Evolutionary conservation across 2,888 invertebrate genomes (phyloP).

Genomic region (Pseudococcus jackbeardsleyi): DNA sequence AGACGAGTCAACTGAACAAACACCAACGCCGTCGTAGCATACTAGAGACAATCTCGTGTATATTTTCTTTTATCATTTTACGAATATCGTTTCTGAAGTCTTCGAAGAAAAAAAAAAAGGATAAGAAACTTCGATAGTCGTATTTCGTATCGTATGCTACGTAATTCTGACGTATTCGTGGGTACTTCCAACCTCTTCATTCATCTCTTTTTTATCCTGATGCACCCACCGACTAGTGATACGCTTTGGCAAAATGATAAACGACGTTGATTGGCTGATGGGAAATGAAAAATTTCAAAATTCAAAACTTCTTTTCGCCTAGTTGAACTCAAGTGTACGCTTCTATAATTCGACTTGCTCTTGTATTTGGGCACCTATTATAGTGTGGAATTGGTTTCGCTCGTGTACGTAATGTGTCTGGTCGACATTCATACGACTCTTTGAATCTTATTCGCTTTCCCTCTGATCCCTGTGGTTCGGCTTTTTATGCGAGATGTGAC

Average conservation of each 20-base stretch:
- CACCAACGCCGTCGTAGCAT: neutral
- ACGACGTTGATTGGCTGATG: neutral
- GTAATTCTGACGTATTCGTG: neutral
- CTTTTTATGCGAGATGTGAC: too few relatives aligned
- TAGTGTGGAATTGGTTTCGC: neutral
- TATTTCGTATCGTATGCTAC: neutral
- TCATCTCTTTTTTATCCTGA: neutral
- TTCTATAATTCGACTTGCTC: neutral
- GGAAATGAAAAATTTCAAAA: neutral
- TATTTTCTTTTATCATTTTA: slow-evolving; percentile 8
- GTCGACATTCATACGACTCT: neutral
- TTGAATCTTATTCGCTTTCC: too few relatives aligned
- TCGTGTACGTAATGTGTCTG: neutral
- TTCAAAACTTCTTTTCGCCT: neutral
- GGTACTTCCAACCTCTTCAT: neutral
- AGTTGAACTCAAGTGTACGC: neutral
- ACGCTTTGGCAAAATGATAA: neutral
- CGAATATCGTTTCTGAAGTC: neutral
- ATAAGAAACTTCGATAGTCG: slow-evolving; percentile 5
- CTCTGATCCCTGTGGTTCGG: too few relatives aligned
- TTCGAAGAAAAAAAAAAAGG: neutral
- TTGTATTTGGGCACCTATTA: neutral
- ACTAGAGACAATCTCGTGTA: neutral
- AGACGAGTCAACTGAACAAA: slow-evolving; percentile 5
- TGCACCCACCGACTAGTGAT: neutral